Conservation (phyloP, 1,140 invertebrate species). For the Zaprionus taronus region DNA sequence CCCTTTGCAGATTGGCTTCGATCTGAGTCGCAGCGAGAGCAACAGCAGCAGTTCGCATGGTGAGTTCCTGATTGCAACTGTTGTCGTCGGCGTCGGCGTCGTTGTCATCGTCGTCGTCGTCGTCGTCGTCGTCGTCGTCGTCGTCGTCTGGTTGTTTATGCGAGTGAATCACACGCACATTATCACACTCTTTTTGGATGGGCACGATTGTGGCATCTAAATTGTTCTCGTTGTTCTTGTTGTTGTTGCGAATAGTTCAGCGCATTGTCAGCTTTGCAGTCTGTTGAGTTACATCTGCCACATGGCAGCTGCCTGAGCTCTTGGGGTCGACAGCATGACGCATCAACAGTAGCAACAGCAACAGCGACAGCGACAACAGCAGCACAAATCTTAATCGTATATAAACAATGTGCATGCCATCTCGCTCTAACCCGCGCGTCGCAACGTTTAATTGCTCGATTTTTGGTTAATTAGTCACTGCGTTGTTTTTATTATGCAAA, state of each 20-base stretch:
- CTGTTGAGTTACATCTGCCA: constrained; percentile 27
- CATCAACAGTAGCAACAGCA: constrained; percentile 13
- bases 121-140: constrained; percentile 26
- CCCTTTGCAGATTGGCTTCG: constrained; percentile 87
- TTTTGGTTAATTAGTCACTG: constrained; percentile 67
- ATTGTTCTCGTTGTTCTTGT: constrained; percentile 20
- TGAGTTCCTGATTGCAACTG: constrained; percentile 55
- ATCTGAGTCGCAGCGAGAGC: constrained; percentile 84
- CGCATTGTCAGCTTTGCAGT: constrained; percentile 37
- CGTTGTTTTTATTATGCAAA: constrained; percentile 58
- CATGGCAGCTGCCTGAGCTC: constrained; percentile 31
- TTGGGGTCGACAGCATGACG: constrained; percentile 43
- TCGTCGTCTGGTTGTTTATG: constrained; percentile 37
- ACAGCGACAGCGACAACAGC: not conserved
- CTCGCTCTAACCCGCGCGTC: constrained; percentile 20
- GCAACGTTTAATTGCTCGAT: constrained; percentile 40
- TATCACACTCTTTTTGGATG: constrained; percentile 38
- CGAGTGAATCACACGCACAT: constrained; percentile 54
- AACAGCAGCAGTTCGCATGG: constrained; percentile 61
- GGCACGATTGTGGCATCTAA: constrained; percentile 43
- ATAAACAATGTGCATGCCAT: constrained; percentile 59
- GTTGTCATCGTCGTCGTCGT: constrained; percentile 15
- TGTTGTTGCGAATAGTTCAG: constrained; percentile 31
- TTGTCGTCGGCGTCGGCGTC: constrained; percentile 4
- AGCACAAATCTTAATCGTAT: constrained; percentile 35